phyloP scores from a whole-genome alignment of 2,113 vertebrate genomes.

The Elephantulus edwardii region DNA sequence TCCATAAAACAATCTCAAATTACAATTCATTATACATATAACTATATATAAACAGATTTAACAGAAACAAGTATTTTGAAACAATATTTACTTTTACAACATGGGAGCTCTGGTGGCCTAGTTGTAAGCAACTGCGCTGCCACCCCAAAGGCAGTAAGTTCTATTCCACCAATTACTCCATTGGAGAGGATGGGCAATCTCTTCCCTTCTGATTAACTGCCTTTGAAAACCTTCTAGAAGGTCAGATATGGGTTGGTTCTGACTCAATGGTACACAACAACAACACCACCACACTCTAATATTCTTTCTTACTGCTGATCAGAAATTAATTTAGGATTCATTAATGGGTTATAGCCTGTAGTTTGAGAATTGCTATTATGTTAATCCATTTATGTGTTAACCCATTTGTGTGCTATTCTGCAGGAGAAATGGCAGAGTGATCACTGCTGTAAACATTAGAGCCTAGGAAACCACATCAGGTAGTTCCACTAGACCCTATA shows the following conservation, averaged over 20 bases:
- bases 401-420: not conserved
- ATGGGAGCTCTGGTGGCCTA: too few species aligned
- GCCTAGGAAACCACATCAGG: not conserved
- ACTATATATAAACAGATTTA: not conserved
- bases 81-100: not conserved
- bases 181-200: too few species aligned
- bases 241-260: too few species aligned
- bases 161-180: too few species aligned
- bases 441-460: not conserved
- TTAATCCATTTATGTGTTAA: not conserved
- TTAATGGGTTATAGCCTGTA: not conserved
- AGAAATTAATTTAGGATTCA: constrained; percentile 24
- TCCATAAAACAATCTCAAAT: not conserved
- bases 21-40: not conserved
- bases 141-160: too few species aligned
- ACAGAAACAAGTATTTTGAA: not conserved
- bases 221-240: too few species aligned
- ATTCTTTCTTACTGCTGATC: not conserved
- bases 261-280: too few species aligned
- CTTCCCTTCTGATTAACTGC: too few species aligned
- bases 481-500: not conserved
- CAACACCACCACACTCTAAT: not conserved
- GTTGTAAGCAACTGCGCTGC: too few species aligned
- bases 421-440: not conserved
- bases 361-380: not conserved